Base-by-base conservation (phyloP, 2,113 vertebrate genomes). In the Herpetotheres cachinnans region DNA sequence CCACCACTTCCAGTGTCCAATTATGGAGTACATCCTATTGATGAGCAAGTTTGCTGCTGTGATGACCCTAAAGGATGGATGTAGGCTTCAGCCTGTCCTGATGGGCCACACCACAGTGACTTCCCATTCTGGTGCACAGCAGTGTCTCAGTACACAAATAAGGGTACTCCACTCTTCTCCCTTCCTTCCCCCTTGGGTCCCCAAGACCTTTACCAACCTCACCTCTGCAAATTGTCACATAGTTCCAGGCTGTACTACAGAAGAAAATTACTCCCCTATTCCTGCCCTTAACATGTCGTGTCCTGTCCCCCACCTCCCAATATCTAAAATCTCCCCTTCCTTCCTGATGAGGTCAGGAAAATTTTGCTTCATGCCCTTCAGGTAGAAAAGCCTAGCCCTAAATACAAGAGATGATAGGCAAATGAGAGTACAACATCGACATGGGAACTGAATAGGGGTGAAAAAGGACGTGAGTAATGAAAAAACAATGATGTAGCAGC, bases 241-340 rank as follows among this genome's bases (percentile, higher is more conserved):
- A 69, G 32, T 52, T 66, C 63, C 50, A 89, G 59, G 22, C 44
- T 44, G 29, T 74, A 42, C 38, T 63, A 52, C 7, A 78, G 59
- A 49, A 83, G 67, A 50, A 42, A 86, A 63, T 20, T 32, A 50
- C 6, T 71, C n/a, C n/a, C 13, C 13, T 71, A 9, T 44, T 89
- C 56, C 73, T 79, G 56, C 16, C n/a, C 44, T 78, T 72, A 36
- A 34, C 3, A 1, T 21, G 8, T 55, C 7, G 0, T 12, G 32
- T 54, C 11, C 38, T 21, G 32, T 76, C 52, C 66, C 42, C 6
- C 46, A 81, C 25, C n/a, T 89, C 22, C 14, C 20, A 46, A 4
- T 79, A 94, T 71, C 84, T 93, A 89, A 92, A 90, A 89, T 82
- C 73, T 95, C 62, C 42, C 32, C n/a, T 87, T 72, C 50, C 78